Evolutionary conservation across 23 tunicate genomes (phyloP).

Genomic region (Diplosoma virens): DNA sequence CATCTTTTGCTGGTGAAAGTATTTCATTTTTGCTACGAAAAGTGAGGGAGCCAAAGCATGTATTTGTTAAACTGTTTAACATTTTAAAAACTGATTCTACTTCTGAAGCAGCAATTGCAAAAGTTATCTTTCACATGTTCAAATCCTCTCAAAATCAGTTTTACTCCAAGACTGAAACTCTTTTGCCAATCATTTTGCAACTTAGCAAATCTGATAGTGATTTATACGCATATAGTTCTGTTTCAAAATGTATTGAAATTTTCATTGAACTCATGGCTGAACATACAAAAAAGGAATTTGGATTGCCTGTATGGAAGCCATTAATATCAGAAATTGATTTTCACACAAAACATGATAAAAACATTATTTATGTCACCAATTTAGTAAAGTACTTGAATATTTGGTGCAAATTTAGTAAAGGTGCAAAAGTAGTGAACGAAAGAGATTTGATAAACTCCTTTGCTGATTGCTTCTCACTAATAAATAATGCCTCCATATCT

Average conservation of each 20-base stretch:
- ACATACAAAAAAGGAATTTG: conserved; percentile 38
- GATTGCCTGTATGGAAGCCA: conserved; percentile 47
- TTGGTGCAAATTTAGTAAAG: conserved; percentile 46
- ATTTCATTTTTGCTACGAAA: conserved; percentile 75
- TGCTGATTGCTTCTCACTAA: neutral
- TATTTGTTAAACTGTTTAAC: conserved; percentile 39
- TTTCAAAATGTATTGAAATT: conserved; percentile 15
- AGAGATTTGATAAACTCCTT: conserved; percentile 9
- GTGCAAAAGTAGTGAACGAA: conserved; percentile 3
- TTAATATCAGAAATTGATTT: conserved; percentile 11
- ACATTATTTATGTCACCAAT: neutral
- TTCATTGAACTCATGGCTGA: conserved; percentile 44
- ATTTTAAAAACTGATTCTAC: conserved; percentile 10
- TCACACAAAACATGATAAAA: neutral
- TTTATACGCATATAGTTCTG: neutral
- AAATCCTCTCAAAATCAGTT: conserved; percentile 51
- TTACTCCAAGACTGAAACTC: conserved; percentile 26
- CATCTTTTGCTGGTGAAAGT: conserved; percentile 85
- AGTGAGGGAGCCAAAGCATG: conserved; percentile 29
- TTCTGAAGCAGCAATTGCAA: conserved; percentile 30
- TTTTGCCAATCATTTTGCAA: conserved; percentile 37
- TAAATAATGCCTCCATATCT: neutral
- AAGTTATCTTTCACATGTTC: conserved; percentile 51
- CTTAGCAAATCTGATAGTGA: neutral
- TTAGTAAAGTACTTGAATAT: conserved; percentile 33